A percentile compares a stretch with the other conserved stretches of the same genome.
These are phyloP conservation scores for Dromas ardeola DNA, from an alignment of 2,113 vertebrate species.

Conservation along the genomic window DNA sequence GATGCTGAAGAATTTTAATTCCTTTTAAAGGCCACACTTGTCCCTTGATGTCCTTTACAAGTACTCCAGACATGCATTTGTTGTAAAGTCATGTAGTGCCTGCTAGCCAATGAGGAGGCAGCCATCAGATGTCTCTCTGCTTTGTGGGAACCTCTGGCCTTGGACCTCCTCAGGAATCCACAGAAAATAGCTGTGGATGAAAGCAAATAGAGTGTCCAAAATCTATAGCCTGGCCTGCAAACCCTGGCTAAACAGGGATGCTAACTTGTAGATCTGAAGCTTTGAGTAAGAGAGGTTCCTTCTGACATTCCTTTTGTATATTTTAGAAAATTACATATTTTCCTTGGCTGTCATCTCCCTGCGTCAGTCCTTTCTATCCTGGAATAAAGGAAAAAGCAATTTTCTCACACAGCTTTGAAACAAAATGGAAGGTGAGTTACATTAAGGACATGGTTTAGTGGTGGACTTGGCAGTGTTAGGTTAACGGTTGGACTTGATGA, in stretches of 20 bases:
- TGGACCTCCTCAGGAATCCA: neutral
- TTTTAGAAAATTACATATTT: neutral
- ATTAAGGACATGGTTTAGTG: neutral
- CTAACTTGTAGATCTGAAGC: neutral
- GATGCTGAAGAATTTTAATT: neutral
- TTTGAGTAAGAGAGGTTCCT: rapidly evolving
- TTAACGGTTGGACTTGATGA: too few species aligned
- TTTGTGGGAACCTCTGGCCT: neutral
- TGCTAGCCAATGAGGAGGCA: neutral
- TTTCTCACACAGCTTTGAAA: neutral
- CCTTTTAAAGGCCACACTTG: neutral
- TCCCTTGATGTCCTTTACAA: neutral
- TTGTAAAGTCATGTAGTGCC: neutral
- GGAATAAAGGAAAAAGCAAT: neutral
- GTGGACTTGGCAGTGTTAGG: neutral
- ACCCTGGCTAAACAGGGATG: neutral
- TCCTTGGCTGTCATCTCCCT: neutral
- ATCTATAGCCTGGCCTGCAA: neutral
- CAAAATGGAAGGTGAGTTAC: neutral
- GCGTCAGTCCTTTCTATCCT: neutral
- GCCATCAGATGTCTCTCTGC: neutral
- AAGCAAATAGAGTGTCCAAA: neutral
- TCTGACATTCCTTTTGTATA: neutral
- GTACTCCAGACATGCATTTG: neutral
- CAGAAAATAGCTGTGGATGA: neutral